Conservation (phyloP, 2,113 vertebrate species). For the Damaliscus lunatus region DNA sequence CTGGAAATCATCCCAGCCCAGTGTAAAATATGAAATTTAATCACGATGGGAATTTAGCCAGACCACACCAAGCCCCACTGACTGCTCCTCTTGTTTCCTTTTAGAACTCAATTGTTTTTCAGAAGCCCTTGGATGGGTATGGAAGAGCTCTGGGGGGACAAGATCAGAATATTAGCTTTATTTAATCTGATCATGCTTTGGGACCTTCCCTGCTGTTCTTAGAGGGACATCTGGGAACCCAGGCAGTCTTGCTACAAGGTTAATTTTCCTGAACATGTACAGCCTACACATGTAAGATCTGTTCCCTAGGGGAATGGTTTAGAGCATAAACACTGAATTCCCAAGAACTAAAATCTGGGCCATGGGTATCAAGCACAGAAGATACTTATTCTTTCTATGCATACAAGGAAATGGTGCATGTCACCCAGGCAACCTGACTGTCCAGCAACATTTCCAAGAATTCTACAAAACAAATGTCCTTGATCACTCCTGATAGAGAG, state of each 20-base stretch:
- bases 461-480: neutral
- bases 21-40: slow-evolving; percentile 64
- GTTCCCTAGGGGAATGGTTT: neutral
- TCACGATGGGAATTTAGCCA: slow-evolving; percentile 57
- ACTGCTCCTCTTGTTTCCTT: slow-evolving; percentile 47
- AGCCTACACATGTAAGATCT: neutral
- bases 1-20: slow-evolving; percentile 62
- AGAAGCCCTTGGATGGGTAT: slow-evolving; percentile 1
- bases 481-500: neutral
- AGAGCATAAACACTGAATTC: slow-evolving; percentile 20
- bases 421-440: slow-evolving; percentile 32
- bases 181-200: neutral
- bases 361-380: neutral
- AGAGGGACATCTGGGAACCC: neutral
- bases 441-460: slow-evolving; percentile 12
- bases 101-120: slow-evolving; percentile 1
- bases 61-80: slow-evolving; percentile 5
- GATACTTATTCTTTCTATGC: too few species aligned
- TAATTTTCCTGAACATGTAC: neutral
- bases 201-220: neutral
- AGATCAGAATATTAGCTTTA: neutral
- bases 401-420: neutral
- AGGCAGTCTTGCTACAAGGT: neutral
- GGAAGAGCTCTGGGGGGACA: neutral
- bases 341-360: slow-evolving; percentile 3